Percentiles rank a stretch among this genome's conserved stretches.
Evolutionary conservation across 37 sponge, comb jelly and placozoan species (phyloP).

Genomic region (Ephydatia muelleri): DNA sequence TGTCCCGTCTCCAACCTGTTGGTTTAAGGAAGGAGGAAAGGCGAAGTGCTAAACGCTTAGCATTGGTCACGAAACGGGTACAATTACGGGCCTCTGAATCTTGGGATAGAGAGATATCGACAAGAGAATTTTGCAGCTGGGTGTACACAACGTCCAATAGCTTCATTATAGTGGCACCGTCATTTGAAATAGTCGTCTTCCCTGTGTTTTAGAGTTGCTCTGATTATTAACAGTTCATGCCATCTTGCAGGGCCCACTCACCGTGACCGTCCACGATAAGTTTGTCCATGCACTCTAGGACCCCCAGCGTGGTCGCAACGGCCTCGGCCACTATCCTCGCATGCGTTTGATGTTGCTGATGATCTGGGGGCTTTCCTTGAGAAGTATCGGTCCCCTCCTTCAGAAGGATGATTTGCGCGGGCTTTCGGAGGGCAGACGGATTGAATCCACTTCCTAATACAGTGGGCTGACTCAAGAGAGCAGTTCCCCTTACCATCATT

Average conservation of each 20-base stretch:
- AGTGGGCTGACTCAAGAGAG: conserved; percentile 60
- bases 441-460: not conserved
- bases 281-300: conserved; percentile 99
- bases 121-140: conserved; percentile 96
- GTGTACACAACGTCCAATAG: conserved; percentile 94
- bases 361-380: conserved; percentile 97
- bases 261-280: conserved; percentile 96
- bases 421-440: conserved; percentile 19
- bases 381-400: conserved; percentile 99
- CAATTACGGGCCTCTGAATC: conserved; percentile 85
- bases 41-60: conserved; percentile 39
- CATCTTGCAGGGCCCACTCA: conserved; percentile 3
- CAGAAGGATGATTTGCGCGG: conserved; percentile 91
- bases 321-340: conserved; percentile 92
- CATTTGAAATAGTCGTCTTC: conserved; percentile 98
- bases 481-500: conserved; percentile 53
- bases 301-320: conserved; percentile 93
- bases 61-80: not conserved
- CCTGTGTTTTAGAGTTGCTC: conserved; percentile 52
- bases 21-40: conserved; percentile 1
- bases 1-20: conserved; percentile 99
- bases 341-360: conserved; percentile 99
- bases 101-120: conserved; percentile 96
- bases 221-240: not conserved
- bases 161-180: conserved; percentile 98